Conservation (phyloP, 2,888 invertebrate species). For the Nephrotoma appendiculata region DNA sequence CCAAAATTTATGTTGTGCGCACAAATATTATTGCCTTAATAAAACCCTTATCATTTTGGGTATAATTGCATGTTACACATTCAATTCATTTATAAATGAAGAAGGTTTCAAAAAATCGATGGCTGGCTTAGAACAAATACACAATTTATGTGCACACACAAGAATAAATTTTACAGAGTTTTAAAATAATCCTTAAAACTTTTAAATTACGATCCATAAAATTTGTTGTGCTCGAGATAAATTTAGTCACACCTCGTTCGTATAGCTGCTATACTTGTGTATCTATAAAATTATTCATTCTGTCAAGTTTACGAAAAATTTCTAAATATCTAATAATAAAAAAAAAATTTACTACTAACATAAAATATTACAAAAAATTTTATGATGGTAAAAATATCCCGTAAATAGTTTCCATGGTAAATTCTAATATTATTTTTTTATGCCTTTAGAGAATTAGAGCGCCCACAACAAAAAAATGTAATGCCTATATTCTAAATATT, state of each 20-base stretch:
- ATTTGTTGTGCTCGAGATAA: neutral
- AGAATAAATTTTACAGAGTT: neutral
- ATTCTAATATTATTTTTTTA: neutral
- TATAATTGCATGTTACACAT: no score
- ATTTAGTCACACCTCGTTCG: neutral
- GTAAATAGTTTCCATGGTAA: neutral
- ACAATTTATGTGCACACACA: neutral
- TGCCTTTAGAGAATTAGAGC: neutral
- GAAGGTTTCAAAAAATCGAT: no score
- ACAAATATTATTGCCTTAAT: neutral
- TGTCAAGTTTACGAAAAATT: neutral
- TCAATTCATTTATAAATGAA: no score
- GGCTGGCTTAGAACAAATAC: no score
- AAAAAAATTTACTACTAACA: neutral
- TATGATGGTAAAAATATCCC: neutral
- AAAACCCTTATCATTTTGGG: neutral
- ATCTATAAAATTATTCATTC: no score
- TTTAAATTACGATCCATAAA: neutral
- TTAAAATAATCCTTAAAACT: neutral
- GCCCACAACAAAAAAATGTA: neutral
- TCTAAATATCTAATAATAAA: neutral
- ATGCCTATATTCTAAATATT: neutral
- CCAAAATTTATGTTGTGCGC: neutral
- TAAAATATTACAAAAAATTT: neutral
- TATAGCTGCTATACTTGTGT: neutral